These are phyloP conservation scores for Cerceris ruficornis DNA, from an alignment of 2,888 invertebrate genomes.

Conservation along the genomic window DNA sequence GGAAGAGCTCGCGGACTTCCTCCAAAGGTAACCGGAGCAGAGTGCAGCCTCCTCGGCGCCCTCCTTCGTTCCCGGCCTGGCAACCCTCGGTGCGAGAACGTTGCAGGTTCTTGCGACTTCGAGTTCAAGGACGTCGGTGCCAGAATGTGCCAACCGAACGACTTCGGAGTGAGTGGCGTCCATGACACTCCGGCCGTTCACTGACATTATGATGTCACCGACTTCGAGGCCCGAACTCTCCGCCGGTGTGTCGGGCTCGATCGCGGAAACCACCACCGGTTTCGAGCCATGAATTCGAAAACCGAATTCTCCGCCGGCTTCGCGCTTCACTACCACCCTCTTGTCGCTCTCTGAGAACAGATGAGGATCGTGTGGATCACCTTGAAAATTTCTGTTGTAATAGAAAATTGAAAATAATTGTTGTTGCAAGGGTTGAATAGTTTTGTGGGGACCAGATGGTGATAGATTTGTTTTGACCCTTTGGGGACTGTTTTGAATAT, in stretches of 20 bases:
- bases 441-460: background rate
- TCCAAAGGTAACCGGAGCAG: slow-evolving; percentile 90
- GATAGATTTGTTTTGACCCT: no score
- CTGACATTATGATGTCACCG: slow-evolving; percentile 95
- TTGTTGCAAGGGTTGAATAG: background rate
- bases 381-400: no score
- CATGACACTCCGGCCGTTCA: slow-evolving; percentile 94
- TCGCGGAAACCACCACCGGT: slow-evolving; percentile 97
- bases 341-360: slow-evolving; percentile 91
- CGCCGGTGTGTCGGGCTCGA: slow-evolving; percentile 96
- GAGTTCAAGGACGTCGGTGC: slow-evolving; percentile 92
- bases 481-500: no score
- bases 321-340: slow-evolving; percentile 91
- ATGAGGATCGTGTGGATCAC: background rate
- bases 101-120: slow-evolving; percentile 95
- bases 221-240: slow-evolving; percentile 95
- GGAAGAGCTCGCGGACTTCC: slow-evolving; percentile 85
- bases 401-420: no score
- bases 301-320: slow-evolving; percentile 93
- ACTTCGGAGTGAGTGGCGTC: slow-evolving; percentile 97
- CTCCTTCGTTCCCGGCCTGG: slow-evolving; percentile 84
- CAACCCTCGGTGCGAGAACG: slow-evolving; percentile 87
- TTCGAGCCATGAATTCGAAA: slow-evolving; percentile 97
- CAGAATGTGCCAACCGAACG: slow-evolving; percentile 94
- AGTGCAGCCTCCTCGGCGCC: slow-evolving; percentile 83